Evolutionary conservation across 1,140 invertebrate genomes (phyloP).

Genomic region (Vollenhovia emeryi): DNA sequence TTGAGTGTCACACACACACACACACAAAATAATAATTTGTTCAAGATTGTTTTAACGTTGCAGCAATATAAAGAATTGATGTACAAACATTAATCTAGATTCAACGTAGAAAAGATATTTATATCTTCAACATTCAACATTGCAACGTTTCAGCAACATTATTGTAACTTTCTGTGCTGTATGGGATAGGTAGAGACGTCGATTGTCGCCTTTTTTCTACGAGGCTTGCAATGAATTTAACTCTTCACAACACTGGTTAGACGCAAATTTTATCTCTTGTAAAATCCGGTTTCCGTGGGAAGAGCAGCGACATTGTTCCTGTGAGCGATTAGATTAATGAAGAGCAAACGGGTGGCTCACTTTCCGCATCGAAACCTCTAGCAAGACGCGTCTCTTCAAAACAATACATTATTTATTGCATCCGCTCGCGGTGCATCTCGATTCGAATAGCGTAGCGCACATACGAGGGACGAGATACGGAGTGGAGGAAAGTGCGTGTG

Average conservation of each 20-base stretch:
- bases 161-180: no score
- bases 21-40: no score
- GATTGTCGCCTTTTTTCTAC: neutral
- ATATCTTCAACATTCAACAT: no score
- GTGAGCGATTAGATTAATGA: neutral
- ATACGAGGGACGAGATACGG: neutral
- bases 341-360: constrained; percentile 1
- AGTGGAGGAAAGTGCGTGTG: neutral
- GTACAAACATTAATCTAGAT: no score
- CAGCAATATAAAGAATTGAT: no score
- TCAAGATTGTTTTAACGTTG: no score
- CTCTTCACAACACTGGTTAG: neutral
- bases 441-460: neutral
- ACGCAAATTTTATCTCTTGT: neutral
- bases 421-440: constrained; percentile 1
- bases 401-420: constrained; percentile 14
- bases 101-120: no score
- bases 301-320: neutral
- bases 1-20: no score
- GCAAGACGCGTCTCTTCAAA: neutral
- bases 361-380: neutral
- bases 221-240: neutral
- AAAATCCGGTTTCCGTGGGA: neutral
- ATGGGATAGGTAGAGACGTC: no score
- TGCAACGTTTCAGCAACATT: no score